These are phyloP conservation scores for Leuctra nigra DNA, from an alignment of 2,888 invertebrate genomes.

Conservation along the genomic window DNA sequence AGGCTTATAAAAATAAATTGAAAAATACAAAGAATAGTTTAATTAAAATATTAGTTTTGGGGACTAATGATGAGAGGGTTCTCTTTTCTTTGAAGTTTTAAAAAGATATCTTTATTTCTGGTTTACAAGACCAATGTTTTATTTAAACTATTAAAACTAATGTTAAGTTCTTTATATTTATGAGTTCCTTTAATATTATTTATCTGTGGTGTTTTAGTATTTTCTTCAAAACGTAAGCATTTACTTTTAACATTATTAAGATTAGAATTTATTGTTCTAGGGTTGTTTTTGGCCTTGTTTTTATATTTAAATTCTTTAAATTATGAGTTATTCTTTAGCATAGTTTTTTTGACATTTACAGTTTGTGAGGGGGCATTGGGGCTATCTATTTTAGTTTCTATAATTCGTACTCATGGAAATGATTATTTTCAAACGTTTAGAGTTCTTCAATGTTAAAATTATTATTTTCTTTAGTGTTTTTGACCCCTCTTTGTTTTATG, in stretches of 20 bases:
- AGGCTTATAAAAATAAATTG: slow-evolving; percentile 33
- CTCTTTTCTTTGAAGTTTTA: slow-evolving; percentile 55
- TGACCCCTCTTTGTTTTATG: slow-evolving; percentile 48
- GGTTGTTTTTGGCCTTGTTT: slow-evolving; percentile 48
- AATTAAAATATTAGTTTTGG: slow-evolving; percentile 53
- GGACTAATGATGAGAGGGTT: slow-evolving; percentile 46
- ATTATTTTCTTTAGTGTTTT: slow-evolving; percentile 44
- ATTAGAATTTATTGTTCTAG: too few species aligned
- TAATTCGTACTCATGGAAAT: too few species aligned
- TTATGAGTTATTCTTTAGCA: slow-evolving; percentile 49
- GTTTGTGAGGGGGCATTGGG: too few species aligned
- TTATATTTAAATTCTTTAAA: slow-evolving; percentile 43
- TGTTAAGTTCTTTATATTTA: slow-evolving; percentile 43
- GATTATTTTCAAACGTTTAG: slow-evolving; percentile 56
- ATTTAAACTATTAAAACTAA: too few species aligned
- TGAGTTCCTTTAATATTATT: slow-evolving; percentile 41
- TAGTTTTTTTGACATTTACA: too few species aligned
- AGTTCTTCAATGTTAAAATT: slow-evolving; percentile 52
- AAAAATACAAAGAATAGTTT: slow-evolving; percentile 54
- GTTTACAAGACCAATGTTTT: slow-evolving; percentile 43
- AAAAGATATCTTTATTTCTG: slow-evolving; percentile 38
- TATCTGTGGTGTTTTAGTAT: slow-evolving; percentile 41
- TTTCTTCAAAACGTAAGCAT: too few species aligned
- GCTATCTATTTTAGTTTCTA: too few species aligned
- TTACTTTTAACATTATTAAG: too few species aligned